Base-by-base conservation (phyloP, 2,888 invertebrate species). In the Mythimna lalbum region DNA sequence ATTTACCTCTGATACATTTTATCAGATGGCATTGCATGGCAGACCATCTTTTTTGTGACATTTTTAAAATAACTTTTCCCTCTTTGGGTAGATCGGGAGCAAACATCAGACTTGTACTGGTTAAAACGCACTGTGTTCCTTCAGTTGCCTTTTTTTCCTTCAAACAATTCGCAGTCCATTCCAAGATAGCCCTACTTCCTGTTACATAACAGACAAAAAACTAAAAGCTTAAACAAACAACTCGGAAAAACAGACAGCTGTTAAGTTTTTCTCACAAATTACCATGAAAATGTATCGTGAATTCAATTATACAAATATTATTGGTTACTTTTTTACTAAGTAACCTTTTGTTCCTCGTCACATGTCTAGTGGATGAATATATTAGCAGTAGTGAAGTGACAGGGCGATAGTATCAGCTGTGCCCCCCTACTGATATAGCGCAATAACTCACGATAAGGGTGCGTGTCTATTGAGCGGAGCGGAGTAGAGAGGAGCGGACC, bases 341-440 rank as follows among this genome's bases (percentile, higher is more conserved):
- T 73, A 69, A 79, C 68, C 80, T 82, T 74, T 82, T 33, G 52
- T 69, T 62, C 63, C 55, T 52, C 55, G 49, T 76, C 81, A 68
- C 36, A 52, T 62, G 73, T 19, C 57, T 27, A 31, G 23, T 31
- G 27, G 14, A 73, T 65, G 68, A 64, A 78, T 78, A 72, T 59
- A 55, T 78, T 65, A 56, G 17, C 12, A 1, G 23, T 55, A 12
- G 50, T 31, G 33, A 49, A 21, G 21, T 56, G 65, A 61, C 74
- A 63, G 49, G 50, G 1, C 10, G 52, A 60, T 59, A 33, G 56
- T 21, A 21, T 63, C 82, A 82, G 64, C 79, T 79, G 79, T 73
- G 49, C 79, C 82, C 64, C 14, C 79, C 79, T 68, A 65, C 82
- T n/a, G 63, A 14, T 10, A 9, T 14, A 47, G 17, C n/a, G 67